Evolutionary conservation across 2,113 vertebrate species (phyloP), one percentile per base, ranked within the genome.

Genomic region (Rhynchomys soricoides): DNA sequence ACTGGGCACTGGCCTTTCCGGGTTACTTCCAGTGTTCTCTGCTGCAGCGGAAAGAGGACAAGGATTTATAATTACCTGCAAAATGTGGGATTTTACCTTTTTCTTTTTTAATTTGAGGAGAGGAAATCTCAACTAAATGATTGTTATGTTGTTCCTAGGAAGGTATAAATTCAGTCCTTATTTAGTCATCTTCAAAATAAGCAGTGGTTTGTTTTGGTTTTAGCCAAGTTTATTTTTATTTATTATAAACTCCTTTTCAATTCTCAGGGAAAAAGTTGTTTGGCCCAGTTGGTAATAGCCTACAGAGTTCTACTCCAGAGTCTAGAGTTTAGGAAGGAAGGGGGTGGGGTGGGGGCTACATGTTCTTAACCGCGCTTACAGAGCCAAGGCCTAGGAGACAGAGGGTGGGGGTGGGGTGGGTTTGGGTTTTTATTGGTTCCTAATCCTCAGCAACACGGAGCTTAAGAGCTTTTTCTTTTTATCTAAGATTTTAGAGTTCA

Each of bases 381-480:
- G 91, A 31, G 45, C 52, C 66, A 31, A 19, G 48, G 68, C 96
- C 71, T 37, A n/a, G 11, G 50, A 77, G 79, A 8, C 0, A 24
- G 71, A 57, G 52, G 64, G 50, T 57, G 37, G 57, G 94, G 82
- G 43, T 90, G 68, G 77, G 50, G 19, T 88, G 7, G 4, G 59
- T 10, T 97, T 24, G 77, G 40, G 16, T 52, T 77, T 95, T 92
- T 75, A 45, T 95, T 94, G 45, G 93, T 93, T 95, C 94, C 34
- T 96, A 91, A 93, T 87, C 86, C 70, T 82, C 45, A 94, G 86
- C 62, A 94, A 57, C 31, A n/a, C 1, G 85, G 90, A 93, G 68
- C 29, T 89, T 91, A 95, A 96, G 94, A 85, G 43, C 83, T 86
- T 93, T 97, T 92, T 79, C 29, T 95, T 92, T 96, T 90, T 95